Evolutionary conservation across 2,113 vertebrate genomes (phyloP).

Genomic region (Phyllopteryx taeniolatus): DNA sequence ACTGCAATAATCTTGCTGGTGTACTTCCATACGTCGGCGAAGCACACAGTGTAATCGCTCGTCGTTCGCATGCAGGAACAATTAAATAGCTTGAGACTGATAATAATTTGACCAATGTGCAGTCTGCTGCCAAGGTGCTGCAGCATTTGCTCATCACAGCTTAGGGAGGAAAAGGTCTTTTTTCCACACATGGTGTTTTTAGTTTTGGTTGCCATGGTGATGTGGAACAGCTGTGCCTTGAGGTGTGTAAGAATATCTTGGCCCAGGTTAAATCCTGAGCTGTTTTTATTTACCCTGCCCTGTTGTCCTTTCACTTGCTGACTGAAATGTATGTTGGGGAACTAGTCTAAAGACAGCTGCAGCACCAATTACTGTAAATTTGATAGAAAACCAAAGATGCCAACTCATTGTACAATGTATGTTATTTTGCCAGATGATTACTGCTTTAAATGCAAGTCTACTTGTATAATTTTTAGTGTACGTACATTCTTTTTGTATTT

Average conservation of each 20-base stretch:
- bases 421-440: too few relatives aligned
- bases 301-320: constrained; percentile 7
- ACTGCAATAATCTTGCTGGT: constrained; percentile 41
- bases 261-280: constrained; percentile 42
- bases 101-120: constrained; percentile 38
- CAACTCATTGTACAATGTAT: too few relatives aligned
- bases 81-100: constrained; percentile 35
- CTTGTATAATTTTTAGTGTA: too few relatives aligned
- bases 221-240: constrained; percentile 26
- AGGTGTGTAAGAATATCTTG: constrained; percentile 26
- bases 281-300: constrained; percentile 22
- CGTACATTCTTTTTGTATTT: too few relatives aligned
- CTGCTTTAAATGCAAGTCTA: too few relatives aligned
- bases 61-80: constrained; percentile 4
- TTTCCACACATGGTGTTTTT: constrained; percentile 31
- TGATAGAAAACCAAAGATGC: background rate
- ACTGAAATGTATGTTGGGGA: constrained; percentile 3
- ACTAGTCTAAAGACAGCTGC: background rate
- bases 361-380: background rate
- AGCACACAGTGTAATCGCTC: constrained; percentile 39
- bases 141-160: constrained; percentile 15
- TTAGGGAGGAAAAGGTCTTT: constrained; percentile 30
- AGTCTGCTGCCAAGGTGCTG: constrained; percentile 20
- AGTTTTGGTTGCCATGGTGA: constrained; percentile 64
- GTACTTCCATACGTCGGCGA: constrained; percentile 28